A percentile compares a stretch with the other conserved stretches of the same genome.
These are phyloP conservation scores for Chaetodon auriga DNA, from an alignment of 2,113 vertebrate species.

Conservation along the genomic window DNA sequence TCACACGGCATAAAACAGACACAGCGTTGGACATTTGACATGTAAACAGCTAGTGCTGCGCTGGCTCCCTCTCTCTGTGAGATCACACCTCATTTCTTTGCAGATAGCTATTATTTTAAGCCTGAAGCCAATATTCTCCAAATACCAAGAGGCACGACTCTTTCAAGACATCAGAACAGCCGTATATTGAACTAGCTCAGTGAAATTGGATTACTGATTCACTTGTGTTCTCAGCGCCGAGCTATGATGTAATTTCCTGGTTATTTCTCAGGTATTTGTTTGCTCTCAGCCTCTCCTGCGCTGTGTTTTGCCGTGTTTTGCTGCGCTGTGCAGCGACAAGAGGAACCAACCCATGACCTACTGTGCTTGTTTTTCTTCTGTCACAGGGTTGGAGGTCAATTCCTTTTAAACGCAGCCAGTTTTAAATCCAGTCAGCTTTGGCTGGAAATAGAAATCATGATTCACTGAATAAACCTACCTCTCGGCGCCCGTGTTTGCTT, in stretches of 20 bases:
- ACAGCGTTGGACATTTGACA: slow-evolving; percentile 30
- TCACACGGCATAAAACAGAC: slow-evolving; percentile 37
- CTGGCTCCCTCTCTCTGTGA: slow-evolving; percentile 3
- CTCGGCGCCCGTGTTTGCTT: slow-evolving; percentile 28
- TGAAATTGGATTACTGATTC: slow-evolving; percentile 77
- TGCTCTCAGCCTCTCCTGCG: slow-evolving; percentile 60
- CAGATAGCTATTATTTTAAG: slow-evolving; percentile 63
- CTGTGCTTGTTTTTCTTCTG: slow-evolving; percentile 80
- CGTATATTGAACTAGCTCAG: slow-evolving; percentile 55
- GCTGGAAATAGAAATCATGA: slow-evolving; percentile 69
- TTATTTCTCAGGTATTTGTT: slow-evolving; percentile 81
- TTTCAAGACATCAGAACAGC: slow-evolving; percentile 44
- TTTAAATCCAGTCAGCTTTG: slow-evolving; percentile 55
- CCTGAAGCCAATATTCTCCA: slow-evolving; percentile 60
- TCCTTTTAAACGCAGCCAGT: slow-evolving; percentile 71
- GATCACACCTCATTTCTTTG: slow-evolving; percentile 44
- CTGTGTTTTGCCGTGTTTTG: slow-evolving; percentile 59
- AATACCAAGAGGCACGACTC: slow-evolving; percentile 55
- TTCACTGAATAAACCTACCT: slow-evolving; percentile 46
- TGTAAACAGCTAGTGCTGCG: slow-evolving; percentile 39
- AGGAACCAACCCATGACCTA: slow-evolving; percentile 77
- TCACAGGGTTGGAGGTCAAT: slow-evolving; percentile 75
- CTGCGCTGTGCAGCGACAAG: slow-evolving; percentile 68
- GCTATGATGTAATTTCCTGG: slow-evolving; percentile 80
- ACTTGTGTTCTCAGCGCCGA: slow-evolving; percentile 63